A percentile compares a stretch with the other conserved stretches of the same genome.
These are phyloP conservation scores for Zonotrichia leucophrys DNA, from an alignment of 2,113 vertebrate genomes.

Conservation along the genomic window DNA sequence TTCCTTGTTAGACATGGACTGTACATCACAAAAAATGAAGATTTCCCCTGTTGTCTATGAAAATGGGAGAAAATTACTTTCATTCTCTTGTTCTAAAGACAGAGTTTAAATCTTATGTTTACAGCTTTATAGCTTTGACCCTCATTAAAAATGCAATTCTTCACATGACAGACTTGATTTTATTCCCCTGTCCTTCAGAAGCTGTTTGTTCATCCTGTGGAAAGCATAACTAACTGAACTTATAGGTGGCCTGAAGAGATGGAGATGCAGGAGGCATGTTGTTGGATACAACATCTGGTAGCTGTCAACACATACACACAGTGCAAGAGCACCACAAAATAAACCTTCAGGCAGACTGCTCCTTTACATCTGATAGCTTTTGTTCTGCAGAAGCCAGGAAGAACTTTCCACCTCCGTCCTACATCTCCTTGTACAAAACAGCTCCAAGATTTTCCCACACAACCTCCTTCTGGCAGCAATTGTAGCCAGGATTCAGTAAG, in stretches of 20 bases:
- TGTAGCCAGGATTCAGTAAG: neutral
- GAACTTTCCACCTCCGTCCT: neutral
- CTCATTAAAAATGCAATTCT: neutral
- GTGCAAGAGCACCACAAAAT: neutral
- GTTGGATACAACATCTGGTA: neutral
- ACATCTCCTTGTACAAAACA: neutral
- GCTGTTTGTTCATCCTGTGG: neutral
- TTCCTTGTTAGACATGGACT: neutral
- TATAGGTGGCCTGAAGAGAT: neutral
- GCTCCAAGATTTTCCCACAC: neutral
- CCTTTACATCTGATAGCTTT: neutral
- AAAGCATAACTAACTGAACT: neutral
- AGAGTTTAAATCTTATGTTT: neutral
- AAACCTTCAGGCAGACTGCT: neutral
- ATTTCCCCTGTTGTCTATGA: constrained; percentile 1
- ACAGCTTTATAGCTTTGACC: neutral
- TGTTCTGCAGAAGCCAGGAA: neutral
- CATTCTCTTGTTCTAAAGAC: neutral
- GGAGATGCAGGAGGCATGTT: neutral
- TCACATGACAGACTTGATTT: neutral
- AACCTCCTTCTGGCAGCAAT: neutral
- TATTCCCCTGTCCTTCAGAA: neutral
- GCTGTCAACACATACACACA: neutral
- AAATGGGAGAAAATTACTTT: neutral
- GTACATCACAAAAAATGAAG: neutral